Base-by-base conservation (phyloP, 2,888 invertebrate species). In the Spatulosminthurus flaviceps region DNA sequence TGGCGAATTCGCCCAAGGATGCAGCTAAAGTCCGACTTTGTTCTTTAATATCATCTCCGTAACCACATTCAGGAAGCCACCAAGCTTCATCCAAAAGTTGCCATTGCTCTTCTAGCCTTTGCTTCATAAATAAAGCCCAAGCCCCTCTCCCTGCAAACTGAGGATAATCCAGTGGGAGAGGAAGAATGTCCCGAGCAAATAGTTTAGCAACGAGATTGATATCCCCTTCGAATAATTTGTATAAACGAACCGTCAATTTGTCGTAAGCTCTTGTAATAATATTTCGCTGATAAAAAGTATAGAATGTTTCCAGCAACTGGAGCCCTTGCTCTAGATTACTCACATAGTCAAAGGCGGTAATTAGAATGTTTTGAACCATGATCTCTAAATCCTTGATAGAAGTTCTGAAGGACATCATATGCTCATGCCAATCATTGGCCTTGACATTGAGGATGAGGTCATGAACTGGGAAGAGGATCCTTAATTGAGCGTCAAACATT, bases 321-420 rank as follows among this genome's bases (percentile, higher is more conserved):
- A 96, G 90, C 0, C 93, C 94, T 86, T 95, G 94, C 85, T 94
- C 94, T 0, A 95, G 91, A 83, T 94, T 94, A 75, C 92, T 92
- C 9, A 94, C 91, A 9, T 92, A 91, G 83, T 93, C 92, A 86
- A 96, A 96, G 0, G 94, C 92, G 0, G 92, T 91, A 70, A 92
- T 91, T 61, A 95, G 92, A 9, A 95, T 89, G 86, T 95, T 95
- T 87, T 95, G 94, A 83, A 95, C 92, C 83, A 94, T 93, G 83
- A 94, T 90, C 82, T 94, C 91, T 76, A 92, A 86, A 78, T 89
- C 89, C 77, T 89, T 89, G 24, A 91, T 88, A 19, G 89, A 88
- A 2, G 87, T 87, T 0, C 90, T 88, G 86, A 91, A 92, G 60
- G 88, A 88, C 79, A 16, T 83, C 86, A 93, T 91, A 82, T 92